Evolutionary conservation across 2,888 invertebrate species (phyloP).

Genomic region (Ornithoptera priamus): DNA sequence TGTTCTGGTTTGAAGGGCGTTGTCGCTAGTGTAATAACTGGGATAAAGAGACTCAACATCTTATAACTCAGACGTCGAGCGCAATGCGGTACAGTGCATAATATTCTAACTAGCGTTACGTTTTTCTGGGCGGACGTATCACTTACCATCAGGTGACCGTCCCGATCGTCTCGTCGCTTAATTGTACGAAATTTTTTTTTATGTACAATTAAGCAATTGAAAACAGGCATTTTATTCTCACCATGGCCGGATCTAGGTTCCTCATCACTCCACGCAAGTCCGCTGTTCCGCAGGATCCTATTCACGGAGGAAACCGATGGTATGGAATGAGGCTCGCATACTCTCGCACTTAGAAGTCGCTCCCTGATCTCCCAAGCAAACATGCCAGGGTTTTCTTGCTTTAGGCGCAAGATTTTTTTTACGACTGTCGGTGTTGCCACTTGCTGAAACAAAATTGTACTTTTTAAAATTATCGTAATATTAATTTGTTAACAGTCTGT

Average conservation of each 20-base stretch:
- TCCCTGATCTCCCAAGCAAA: slow-evolving; percentile 98
- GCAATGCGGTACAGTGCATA: too few species aligned
- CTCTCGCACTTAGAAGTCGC: slow-evolving; percentile 91
- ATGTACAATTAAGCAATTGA: too few species aligned
- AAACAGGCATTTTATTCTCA: slow-evolving; percentile 36
- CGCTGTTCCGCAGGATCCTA: slow-evolving; percentile 93
- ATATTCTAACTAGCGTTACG: too few species aligned
- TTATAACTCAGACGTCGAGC: too few species aligned
- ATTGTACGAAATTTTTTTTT: too few species aligned
- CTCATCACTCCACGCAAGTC: slow-evolving; percentile 86
- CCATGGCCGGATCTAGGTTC: slow-evolving; percentile 69
- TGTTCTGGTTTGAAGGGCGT: too few species aligned
- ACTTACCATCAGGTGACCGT: too few species aligned
- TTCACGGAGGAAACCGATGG: slow-evolving; percentile 98
- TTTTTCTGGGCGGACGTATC: too few species aligned
- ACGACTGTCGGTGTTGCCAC: slow-evolving; percentile 97
- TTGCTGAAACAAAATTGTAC: slow-evolving; percentile 84
- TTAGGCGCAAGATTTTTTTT: slow-evolving; percentile 94
- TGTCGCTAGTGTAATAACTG: too few species aligned
- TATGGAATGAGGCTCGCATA: slow-evolving; percentile 94
- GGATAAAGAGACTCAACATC: too few species aligned
- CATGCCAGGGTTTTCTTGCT: slow-evolving; percentile 97
- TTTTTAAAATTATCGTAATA: neutral
- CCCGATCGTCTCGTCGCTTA: too few species aligned
- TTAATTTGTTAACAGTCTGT: too few species aligned